A percentile compares a stretch with the other conserved stretches of the same genome.
Conservation (phyloP, 92 coral and sea anemone genomes). For the Heliopora coerulea region DNA sequence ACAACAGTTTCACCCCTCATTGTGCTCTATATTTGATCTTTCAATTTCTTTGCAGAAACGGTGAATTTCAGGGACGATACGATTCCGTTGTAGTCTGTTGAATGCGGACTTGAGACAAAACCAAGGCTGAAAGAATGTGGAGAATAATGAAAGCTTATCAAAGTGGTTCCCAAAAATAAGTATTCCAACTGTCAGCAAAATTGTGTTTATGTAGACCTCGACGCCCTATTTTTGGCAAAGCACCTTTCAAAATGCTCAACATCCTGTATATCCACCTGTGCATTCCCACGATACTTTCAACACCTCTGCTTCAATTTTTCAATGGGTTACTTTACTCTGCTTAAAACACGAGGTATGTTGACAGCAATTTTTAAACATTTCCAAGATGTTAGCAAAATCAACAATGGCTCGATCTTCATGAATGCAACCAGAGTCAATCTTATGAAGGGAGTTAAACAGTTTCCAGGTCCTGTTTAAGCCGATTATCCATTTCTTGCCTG, state of each 20-base stretch:
- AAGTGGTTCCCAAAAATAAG: constrained; percentile 45
- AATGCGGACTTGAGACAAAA: constrained; percentile 43
- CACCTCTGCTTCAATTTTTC: constrained; percentile 37
- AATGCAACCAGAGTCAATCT: constrained; percentile 2
- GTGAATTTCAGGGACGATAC: constrained; percentile 38
- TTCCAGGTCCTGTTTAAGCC: neutral
- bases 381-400: constrained; percentile 25
- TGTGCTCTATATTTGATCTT: constrained; percentile 3
- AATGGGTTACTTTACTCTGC: neutral
- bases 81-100: constrained; percentile 36
- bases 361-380: constrained; percentile 31
- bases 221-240: constrained; percentile 41
- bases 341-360: constrained; percentile 16
- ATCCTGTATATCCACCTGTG: constrained; percentile 41
- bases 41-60: constrained; percentile 48
- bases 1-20: constrained; percentile 14
- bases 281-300: constrained; percentile 36
- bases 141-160: constrained; percentile 37
- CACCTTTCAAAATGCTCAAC: constrained; percentile 40
- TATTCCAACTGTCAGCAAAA: constrained; percentile 50
- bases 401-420: constrained; percentile 21
- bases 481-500: constrained; percentile 6
- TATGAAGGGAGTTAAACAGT: constrained; percentile 6
- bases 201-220: constrained; percentile 26
- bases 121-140: constrained; percentile 19